A percentile compares a stretch with the other conserved stretches of the same genome.
These are phyloP conservation scores for Melanostoma scalare DNA, from an alignment of 2,888 invertebrate species.

Conservation along the genomic window DNA sequence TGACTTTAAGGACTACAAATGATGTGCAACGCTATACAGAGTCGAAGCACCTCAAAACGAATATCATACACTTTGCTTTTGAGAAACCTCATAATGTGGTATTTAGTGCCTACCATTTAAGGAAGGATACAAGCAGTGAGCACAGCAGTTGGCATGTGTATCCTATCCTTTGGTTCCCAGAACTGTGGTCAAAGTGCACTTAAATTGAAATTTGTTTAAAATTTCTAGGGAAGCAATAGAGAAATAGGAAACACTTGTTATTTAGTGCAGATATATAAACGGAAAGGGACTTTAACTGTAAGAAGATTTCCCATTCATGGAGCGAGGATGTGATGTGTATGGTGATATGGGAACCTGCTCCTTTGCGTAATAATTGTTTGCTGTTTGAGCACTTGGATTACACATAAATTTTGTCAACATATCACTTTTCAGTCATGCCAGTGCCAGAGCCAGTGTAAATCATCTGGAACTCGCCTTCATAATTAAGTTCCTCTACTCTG, in stretches of 20 bases:
- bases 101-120: conserved; percentile 71
- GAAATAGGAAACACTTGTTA: conserved; percentile 23
- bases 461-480: conserved; percentile 18
- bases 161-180: conserved; percentile 47
- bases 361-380: background rate
- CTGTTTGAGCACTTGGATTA: conserved; percentile 42
- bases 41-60: conserved; percentile 15
- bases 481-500: conserved; percentile 35
- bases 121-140: conserved; percentile 42
- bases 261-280: background rate
- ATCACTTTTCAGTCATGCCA: conserved; percentile 48
- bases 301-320: conserved; percentile 5
- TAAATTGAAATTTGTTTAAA: conserved; percentile 34
- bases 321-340: conserved; percentile 5
- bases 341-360: conserved; percentile 2
- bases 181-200: conserved; percentile 62
- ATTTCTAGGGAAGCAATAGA: conserved; percentile 25
- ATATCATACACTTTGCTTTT: conserved; percentile 47
- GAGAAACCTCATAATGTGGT: conserved; percentile 73
- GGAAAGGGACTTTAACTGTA: background rate
- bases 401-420: conserved; percentile 62
- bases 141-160: conserved; percentile 48
- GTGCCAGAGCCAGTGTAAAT: conserved; percentile 4
- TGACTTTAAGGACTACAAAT: conserved; percentile 6
- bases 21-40: background rate